Evolutionary conservation across 2,888 invertebrate genomes (phyloP), one percentile per base, ranked within the genome.

Genomic region (Nectonema munidae): DNA sequence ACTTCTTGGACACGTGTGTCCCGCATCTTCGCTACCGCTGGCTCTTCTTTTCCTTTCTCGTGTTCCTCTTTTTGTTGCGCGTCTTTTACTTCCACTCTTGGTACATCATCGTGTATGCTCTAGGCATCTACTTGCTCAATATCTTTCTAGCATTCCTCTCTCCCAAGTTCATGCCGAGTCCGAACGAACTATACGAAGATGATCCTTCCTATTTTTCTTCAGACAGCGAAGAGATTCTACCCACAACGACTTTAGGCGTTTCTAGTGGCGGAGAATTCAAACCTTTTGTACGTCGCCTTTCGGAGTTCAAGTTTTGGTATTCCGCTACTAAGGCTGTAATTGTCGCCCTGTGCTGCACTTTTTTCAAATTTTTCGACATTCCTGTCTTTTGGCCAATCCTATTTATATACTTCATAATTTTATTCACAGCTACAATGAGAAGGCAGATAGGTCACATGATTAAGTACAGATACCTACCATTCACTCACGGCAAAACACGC

Each of bases 331-430:
- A 81, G 55, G 81, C 86, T 47, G 79, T 86, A 28, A 47, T 77
- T 9, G 64, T 95, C 48, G 81, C 72, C 30, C 64, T 76, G 52
- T 59, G 68, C 46, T 83, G 81, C 61, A 95, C 95, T 42, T 74
- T 83, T 58, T 83, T 95, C 55, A 81, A 89, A 51, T 71, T 73
- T 49, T 81, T 89, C 59, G 83, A 99, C 64, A 72, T 99, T 56
- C 95, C 95, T 53, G 95, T 99, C 50, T 99, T 99, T 61, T 99
- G 95, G 95, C 95, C 95, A 42, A 95, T 99, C 51, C 66, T 99
- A 55, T 83, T 99, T 50, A 77, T 99, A 74, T 99, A 99, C 62
- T 99, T 99, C 61, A 74, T 95, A 53, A 79, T 86, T 41, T 62
- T 99, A 47, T 77, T 89, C 61, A 74, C 77, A 59, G 75, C 99